Conservation (phyloP, 2,113 vertebrate genomes). For the Mastomys coucha region DNA sequence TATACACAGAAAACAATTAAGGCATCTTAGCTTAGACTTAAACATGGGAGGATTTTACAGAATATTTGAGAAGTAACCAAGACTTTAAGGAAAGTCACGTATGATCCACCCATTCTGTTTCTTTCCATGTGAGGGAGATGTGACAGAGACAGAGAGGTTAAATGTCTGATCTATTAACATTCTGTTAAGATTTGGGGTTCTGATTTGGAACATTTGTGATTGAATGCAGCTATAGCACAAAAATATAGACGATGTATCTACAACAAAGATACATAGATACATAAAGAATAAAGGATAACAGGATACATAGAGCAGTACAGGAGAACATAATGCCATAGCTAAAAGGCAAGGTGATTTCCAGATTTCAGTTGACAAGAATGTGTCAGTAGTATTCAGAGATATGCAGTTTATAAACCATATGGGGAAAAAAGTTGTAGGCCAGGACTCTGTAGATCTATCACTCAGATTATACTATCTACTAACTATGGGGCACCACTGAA, state of each 20-base stretch:
- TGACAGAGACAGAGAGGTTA: background rate
- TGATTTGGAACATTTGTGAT: background rate
- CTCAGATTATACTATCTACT: background rate
- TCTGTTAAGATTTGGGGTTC: background rate
- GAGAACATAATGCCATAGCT: background rate
- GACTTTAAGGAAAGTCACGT: constrained; percentile 1
- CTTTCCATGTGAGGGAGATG: background rate
- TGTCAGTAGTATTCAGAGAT: background rate
- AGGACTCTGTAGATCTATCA: background rate
- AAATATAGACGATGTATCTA: too few species aligned
- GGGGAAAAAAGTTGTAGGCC: background rate
- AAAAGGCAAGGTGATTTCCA: background rate
- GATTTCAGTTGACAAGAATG: constrained; percentile 7
- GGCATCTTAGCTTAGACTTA: background rate
- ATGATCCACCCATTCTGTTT: background rate
- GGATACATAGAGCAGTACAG: background rate
- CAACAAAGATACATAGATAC: too few species aligned
- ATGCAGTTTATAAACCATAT: background rate
- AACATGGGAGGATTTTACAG: background rate
- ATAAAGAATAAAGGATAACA: too few species aligned
- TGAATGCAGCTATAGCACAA: background rate
- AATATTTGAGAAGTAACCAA: background rate
- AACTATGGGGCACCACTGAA: background rate
- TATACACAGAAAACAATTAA: background rate
- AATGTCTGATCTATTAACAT: background rate